Evolutionary conservation across 1,140 invertebrate genomes (phyloP), one percentile per base, ranked within the genome.

Genomic region (Calephelis nemesis): DNA sequence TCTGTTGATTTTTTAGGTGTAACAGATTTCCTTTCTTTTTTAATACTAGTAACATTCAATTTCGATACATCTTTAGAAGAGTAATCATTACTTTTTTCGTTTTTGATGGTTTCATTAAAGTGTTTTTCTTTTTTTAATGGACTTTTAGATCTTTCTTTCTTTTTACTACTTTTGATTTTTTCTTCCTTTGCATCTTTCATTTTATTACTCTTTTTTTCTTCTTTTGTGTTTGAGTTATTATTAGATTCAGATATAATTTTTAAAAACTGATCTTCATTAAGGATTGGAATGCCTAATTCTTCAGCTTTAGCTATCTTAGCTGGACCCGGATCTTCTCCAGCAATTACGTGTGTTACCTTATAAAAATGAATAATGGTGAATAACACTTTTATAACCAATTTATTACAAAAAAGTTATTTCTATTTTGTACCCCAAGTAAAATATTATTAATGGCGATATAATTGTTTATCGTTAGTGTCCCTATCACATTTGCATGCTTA

Each of bases 181-280:
- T 74, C 65, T 50, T 67, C 58, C 52, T 69, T 73, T 62, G 52
- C 49, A 48, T 52, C 52, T 69, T 75, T 68, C 5, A 68, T 54
- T 19, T 67, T 15, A 13, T 9, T 63, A n/a, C 65, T 50, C 62
- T 49, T 66, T 9, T 62, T 63, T 70, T 72, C 73, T 49, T 78
- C 62, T 69, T 70, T 75, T 67, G 67, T 72, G 48, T 67, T 69
- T 69, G 62, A 8, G 6, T n/a, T 79, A 19, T 71, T 65, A 15
- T 74, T 75, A 39, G 74, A 71, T 47, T 84, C 72, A 65, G 93
- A 89, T 67, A 98, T 96, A 77, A 98, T 88, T 75, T 97, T 93
- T 11, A 98, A 91, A 7, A 98, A 93, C 30, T 95, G 96, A 92
- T 98, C 97, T 92, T 98, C 97, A 76, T 93, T 94, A 52, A 98